Base-by-base conservation (phyloP, 2,888 invertebrate genomes). In the Drosophila sordidula region DNA sequence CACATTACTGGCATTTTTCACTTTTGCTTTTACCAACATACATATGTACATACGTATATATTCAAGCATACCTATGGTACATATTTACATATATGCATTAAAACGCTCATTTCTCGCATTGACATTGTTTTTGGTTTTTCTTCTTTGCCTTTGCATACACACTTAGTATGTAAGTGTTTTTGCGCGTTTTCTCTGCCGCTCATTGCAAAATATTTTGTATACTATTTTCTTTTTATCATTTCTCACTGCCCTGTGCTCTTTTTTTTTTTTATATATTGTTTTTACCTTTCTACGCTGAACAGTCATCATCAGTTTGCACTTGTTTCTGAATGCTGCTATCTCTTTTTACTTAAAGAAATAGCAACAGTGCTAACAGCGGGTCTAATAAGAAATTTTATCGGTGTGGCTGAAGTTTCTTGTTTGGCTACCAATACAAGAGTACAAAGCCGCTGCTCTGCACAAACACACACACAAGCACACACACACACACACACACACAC, bases 401-500 rank as follows among this genome's bases (percentile, higher is more conserved):
- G 55, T 73, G 55, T 80, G 69, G 38, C 62, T 67, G 75, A 66
- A 80, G 87, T 86, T 84, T 83, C 84, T 87, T 78, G 85, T 84
- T 85, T 80, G 77, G 57, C 66, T 70, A 76, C 74, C 41, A 55
- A 75, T 50, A 72, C 56, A 46, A 18, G 18, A 18, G 18, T 18
- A 18, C 18, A 2, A 18, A 18, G 18, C 36, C 25, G 46, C 63
- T 51, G 47, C 64, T 56, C 47, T 34, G 49, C 29, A 32, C 57
- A 52, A 8, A 42, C 38, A 47, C 45, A 3, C 29, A 42, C 36
- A 47, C 5, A 50, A n/a, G n/a, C n/a, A 29, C 18, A 29, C 25
- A 50, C 42, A 55, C n/a, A 49, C 16, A 18, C n/a, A n/a, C 29
- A 42, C 36, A 47, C 5, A 50, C n/a, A 29, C 18, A 29, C 25